Evolutionary conservation across 2,797 vertebrate genomes (phyloP).

Genomic region (Melanotaenia pygmaea): DNA sequence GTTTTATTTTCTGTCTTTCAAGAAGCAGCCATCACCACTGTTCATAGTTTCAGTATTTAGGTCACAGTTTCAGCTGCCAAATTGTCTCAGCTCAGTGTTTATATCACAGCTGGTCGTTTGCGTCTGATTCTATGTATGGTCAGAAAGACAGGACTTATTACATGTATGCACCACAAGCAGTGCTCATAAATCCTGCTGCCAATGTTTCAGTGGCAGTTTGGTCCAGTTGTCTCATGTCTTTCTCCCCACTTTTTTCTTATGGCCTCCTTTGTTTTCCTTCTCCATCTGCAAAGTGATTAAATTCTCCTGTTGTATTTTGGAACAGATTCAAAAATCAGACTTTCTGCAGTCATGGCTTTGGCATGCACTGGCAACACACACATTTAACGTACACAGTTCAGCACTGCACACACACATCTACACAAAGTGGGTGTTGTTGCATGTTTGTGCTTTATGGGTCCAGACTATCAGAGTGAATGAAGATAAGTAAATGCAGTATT

Average conservation of each 20-base stretch:
- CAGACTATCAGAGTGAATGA: slow-evolving; percentile 42
- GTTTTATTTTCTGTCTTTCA: slow-evolving; percentile 56
- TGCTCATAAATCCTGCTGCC: slow-evolving; percentile 62
- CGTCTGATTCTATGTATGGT: slow-evolving; percentile 82
- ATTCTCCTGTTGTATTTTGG: slow-evolving; percentile 73
- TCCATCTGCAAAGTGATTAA: slow-evolving; percentile 63
- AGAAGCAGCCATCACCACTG: slow-evolving; percentile 49
- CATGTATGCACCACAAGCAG: slow-evolving; percentile 73
- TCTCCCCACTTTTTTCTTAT: slow-evolving; percentile 26
- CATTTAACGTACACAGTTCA: slow-evolving; percentile 18
- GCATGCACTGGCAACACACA: slow-evolving; percentile 66
- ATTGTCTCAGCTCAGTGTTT: slow-evolving; percentile 76
- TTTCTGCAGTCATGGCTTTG: slow-evolving; percentile 70
- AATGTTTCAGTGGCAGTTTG: slow-evolving; percentile 70
- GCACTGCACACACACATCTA: slow-evolving; percentile 17
- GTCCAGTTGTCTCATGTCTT: slow-evolving; percentile 46
- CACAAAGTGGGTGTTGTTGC: slow-evolving; percentile 22
- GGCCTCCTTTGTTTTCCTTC: slow-evolving; percentile 9
- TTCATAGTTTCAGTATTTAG: slow-evolving; percentile 78
- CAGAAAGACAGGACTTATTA: slow-evolving; percentile 65
- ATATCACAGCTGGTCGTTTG: slow-evolving; percentile 68
- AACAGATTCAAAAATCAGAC: slow-evolving; percentile 63
- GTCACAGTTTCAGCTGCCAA: slow-evolving; percentile 74
- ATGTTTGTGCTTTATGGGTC: slow-evolving; percentile 29
- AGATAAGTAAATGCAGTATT: slow-evolving; percentile 61